phyloP scores from a whole-genome alignment of 2,888 invertebrate species.

The Amblyteles armatorius region DNA sequence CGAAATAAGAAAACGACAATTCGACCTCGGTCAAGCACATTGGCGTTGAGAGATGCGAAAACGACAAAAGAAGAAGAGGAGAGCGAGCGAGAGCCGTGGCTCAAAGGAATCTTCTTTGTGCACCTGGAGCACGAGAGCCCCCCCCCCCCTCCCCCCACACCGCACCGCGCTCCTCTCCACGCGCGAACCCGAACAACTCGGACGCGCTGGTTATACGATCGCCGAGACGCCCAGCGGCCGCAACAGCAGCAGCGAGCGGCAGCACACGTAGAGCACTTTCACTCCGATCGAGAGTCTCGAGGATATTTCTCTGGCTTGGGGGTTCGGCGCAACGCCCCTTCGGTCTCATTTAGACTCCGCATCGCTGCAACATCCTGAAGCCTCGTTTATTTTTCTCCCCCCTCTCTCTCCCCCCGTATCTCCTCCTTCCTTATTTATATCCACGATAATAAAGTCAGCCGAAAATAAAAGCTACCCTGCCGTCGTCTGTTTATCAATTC shows the following conservation, averaged over 20 bases:
- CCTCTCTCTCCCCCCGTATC: background rate
- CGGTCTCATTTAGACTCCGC: constrained; percentile 42
- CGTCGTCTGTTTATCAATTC: constrained; percentile 14
- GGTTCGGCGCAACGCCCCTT: constrained; percentile 50
- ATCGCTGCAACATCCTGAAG: constrained; percentile 35
- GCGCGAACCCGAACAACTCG: constrained; percentile 20
- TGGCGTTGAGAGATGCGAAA: constrained; percentile 6
- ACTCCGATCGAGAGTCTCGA: constrained; percentile 61
- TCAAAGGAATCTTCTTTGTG: constrained; percentile 53
- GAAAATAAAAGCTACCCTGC: constrained; percentile 5
- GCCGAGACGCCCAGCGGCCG: constrained; percentile 11
- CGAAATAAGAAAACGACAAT: constrained; percentile 19
- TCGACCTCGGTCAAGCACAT: constrained; percentile 5
- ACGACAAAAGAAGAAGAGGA: background rate
- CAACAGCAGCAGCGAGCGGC: constrained; percentile 1
- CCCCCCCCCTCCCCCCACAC: background rate
- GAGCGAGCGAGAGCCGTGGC: constrained; percentile 6
- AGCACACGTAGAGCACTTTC: constrained; percentile 55
- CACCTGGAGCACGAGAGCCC: constrained; percentile 48
- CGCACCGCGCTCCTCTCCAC: background rate
- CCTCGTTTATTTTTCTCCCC: constrained; percentile 20
- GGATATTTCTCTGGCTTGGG: constrained; percentile 43
- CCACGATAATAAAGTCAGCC: background rate
- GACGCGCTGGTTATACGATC: constrained; percentile 51
- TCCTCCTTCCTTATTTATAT: constrained; percentile 28